Evolutionary conservation across 2,888 invertebrate genomes (phyloP).

Genomic region (Thereva unica): DNA sequence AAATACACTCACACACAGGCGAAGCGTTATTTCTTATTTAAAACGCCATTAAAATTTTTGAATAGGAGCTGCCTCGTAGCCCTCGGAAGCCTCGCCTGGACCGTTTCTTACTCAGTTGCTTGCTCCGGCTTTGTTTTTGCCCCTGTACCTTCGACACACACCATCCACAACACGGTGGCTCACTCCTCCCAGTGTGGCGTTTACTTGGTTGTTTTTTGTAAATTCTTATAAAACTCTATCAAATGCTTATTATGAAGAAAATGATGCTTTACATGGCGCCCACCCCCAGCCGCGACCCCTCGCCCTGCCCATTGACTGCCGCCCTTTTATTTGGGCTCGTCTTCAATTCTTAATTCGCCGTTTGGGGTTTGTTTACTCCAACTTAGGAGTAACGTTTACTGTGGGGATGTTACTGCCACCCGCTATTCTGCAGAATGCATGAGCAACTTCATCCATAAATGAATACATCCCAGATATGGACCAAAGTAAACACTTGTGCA

Average conservation of each 20-base stretch:
- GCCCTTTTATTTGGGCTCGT: slow-evolving; percentile 28
- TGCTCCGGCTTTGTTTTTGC: slow-evolving; percentile 24
- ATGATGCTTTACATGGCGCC: slow-evolving; percentile 22
- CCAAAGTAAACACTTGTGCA: too few relatives aligned
- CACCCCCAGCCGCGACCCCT: neutral
- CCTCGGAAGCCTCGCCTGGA: slow-evolving; percentile 5
- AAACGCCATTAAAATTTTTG: slow-evolving; percentile 37
- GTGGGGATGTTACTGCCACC: slow-evolving; percentile 31
- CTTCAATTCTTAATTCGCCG: slow-evolving; percentile 30
- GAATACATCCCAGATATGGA: neutral
- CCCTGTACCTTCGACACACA: slow-evolving; percentile 15
- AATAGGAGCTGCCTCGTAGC: slow-evolving; percentile 22
- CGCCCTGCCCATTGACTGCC: slow-evolving; percentile 6
- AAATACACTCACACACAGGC: slow-evolving; percentile 45
- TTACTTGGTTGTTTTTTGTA: slow-evolving; percentile 20
- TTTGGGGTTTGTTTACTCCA: slow-evolving; percentile 33
- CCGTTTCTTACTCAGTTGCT: neutral
- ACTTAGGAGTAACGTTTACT: slow-evolving; percentile 26
- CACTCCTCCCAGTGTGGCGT: slow-evolving; percentile 16
- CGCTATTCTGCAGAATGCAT: slow-evolving; percentile 18
- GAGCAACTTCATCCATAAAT: slow-evolving; percentile 25
- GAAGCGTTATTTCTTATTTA: slow-evolving; percentile 35
- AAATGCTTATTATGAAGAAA: slow-evolving; percentile 35
- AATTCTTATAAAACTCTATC: slow-evolving; percentile 35
- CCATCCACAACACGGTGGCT: slow-evolving; percentile 9